Evolutionary conservation across 2,113 vertebrate genomes (phyloP).

Genomic region (Mungos mungo): DNA sequence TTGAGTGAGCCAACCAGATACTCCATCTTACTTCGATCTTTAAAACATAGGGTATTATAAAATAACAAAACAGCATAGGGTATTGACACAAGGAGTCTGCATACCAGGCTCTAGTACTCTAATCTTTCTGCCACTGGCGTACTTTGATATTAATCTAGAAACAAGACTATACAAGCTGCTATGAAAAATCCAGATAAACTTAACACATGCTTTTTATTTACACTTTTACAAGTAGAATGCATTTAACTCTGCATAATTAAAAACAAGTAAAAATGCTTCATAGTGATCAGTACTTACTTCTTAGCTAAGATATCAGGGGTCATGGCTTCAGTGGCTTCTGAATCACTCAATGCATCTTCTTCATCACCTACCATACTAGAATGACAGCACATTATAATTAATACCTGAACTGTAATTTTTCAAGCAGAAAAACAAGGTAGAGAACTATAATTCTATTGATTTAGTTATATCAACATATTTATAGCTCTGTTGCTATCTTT

Average conservation of each 20-base stretch:
- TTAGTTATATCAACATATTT: slow-evolving; percentile 35
- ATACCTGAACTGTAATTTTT: slow-evolving; percentile 4
- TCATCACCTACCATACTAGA: slow-evolving; percentile 94
- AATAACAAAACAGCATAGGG: background rate
- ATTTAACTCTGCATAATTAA: slow-evolving; percentile 39
- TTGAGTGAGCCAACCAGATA: background rate
- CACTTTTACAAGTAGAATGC: background rate
- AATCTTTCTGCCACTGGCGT: background rate
- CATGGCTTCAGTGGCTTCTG: slow-evolving; percentile 88
- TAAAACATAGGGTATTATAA: background rate
- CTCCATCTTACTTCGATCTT: background rate
- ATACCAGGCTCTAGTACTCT: background rate
- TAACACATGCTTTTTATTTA: background rate
- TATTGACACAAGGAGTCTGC: background rate
- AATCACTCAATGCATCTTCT: slow-evolving; percentile 93
- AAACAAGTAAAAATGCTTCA: background rate
- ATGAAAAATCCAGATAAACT: slow-evolving; percentile 39
- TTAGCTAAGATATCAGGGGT: slow-evolving; percentile 90
- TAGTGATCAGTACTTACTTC: slow-evolving; percentile 90
- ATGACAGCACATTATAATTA: slow-evolving; percentile 69
- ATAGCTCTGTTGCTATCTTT: background rate
- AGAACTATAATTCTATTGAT: slow-evolving; percentile 29
- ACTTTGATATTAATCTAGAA: slow-evolving; percentile 52
- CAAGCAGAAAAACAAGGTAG: slow-evolving; percentile 27
- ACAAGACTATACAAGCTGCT: slow-evolving; percentile 20